A percentile compares a stretch with the other conserved stretches of the same genome.
These are phyloP conservation scores for Nematostella vectensis DNA, from an alignment of 92 coral and sea anemone genomes.

Conservation along the genomic window DNA sequence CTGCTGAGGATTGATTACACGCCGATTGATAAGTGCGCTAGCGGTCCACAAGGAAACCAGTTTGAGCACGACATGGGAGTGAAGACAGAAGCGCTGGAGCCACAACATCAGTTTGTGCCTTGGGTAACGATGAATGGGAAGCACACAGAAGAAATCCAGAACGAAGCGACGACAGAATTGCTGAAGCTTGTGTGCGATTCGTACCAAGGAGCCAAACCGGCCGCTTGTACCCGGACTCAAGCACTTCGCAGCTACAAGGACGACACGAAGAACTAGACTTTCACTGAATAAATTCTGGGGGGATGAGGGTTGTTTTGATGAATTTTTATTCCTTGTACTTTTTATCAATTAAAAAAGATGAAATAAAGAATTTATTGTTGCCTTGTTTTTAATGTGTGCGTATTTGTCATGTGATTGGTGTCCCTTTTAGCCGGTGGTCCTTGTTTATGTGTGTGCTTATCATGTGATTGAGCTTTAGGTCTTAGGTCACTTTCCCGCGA, in stretches of 20 bases:
- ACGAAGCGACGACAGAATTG: slow-evolving; percentile 32
- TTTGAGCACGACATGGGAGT: slow-evolving; percentile 73
- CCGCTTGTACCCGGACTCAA: slow-evolving; percentile 4
- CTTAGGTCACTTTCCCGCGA: too few relatives aligned
- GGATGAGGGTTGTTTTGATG: too few relatives aligned
- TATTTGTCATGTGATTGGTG: too few relatives aligned
- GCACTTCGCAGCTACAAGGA: not conserved
- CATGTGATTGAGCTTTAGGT: too few relatives aligned
- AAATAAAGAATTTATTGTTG: too few relatives aligned
- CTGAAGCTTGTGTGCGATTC: slow-evolving; percentile 41
- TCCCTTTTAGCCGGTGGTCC: too few relatives aligned
- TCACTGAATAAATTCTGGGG: too few relatives aligned
- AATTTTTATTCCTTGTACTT: too few relatives aligned
- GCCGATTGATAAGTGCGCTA: not conserved
- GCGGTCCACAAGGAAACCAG: slow-evolving; percentile 3
- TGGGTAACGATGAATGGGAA: slow-evolving; percentile 73
- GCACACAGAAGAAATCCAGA: slow-evolving; percentile 52
- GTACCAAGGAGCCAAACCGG: slow-evolving; percentile 59
- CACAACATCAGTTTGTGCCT: slow-evolving; percentile 62
- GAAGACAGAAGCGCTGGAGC: slow-evolving; percentile 60
- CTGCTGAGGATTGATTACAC: not conserved
- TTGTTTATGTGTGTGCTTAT: too few relatives aligned
- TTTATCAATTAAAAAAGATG: too few relatives aligned
- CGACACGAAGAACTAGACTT: not conserved
- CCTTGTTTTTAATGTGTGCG: too few relatives aligned